Evolutionary conservation across 1,140 invertebrate genomes (phyloP).

Genomic region (Saccostrea cuccullata): DNA sequence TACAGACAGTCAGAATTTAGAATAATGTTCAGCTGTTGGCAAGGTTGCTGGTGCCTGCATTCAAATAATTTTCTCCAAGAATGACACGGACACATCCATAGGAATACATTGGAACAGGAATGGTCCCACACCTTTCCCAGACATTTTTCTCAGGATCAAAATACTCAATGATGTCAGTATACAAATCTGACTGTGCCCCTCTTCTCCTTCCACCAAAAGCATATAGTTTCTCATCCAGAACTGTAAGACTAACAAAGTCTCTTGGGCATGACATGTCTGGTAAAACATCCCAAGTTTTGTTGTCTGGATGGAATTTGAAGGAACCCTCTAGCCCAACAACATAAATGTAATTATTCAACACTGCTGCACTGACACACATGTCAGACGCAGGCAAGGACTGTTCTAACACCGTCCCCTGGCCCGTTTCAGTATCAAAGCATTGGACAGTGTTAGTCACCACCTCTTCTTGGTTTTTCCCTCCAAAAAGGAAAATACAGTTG

Average conservation of each 20-base stretch:
- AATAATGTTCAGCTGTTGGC: background rate
- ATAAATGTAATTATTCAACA: conserved; percentile 72
- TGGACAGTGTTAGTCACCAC: conserved; percentile 74
- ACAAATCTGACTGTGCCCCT: conserved; percentile 73
- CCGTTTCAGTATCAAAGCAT: conserved; percentile 70
- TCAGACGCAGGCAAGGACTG: conserved; percentile 72
- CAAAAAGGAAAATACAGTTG: conserved; percentile 73
- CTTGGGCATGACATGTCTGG: conserved; percentile 70
- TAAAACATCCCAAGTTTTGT: conserved; percentile 70
- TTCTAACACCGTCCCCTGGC: conserved; percentile 61
- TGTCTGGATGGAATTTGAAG: conserved; percentile 67
- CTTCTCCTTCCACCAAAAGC: conserved; percentile 72
- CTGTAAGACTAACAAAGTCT: conserved; percentile 74
- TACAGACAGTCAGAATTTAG: too few species aligned
- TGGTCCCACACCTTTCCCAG: conserved; percentile 69
- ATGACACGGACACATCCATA: conserved; percentile 75
- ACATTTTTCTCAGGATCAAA: conserved; percentile 66
- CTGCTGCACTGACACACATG: conserved; percentile 74
- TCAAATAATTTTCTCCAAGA: conserved; percentile 51
- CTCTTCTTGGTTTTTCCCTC: conserved; percentile 75
- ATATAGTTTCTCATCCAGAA: conserved; percentile 74
- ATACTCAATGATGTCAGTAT: conserved; percentile 72
- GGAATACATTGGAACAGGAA: conserved; percentile 74
- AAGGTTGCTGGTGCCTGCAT: background rate
- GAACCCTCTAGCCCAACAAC: conserved; percentile 75